Conservation (phyloP, 2,797 vertebrate genomes). For the Craterocephalus amniculus region DNA sequence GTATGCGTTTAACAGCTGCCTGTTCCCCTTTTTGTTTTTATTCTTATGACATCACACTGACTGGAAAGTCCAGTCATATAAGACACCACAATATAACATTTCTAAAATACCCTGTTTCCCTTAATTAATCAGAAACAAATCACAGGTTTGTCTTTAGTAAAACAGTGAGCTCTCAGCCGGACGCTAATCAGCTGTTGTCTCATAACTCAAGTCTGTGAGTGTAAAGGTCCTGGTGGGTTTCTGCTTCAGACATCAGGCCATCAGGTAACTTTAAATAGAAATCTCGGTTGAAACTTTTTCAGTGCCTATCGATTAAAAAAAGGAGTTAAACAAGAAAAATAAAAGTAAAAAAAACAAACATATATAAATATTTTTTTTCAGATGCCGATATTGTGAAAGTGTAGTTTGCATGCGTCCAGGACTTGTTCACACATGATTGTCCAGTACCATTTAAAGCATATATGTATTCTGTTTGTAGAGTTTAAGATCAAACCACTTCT, state of each 20-base stretch:
- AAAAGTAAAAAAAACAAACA: background rate
- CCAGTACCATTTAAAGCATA: background rate
- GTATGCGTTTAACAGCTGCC: constrained; percentile 9
- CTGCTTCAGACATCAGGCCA: background rate
- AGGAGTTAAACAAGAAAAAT: background rate
- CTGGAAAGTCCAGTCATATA: constrained; percentile 1
- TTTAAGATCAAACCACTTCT: too few species aligned
- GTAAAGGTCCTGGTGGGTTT: background rate
- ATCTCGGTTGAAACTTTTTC: background rate
- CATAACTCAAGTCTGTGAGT: background rate
- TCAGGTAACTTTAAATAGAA: background rate
- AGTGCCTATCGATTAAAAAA: background rate
- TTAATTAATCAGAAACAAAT: background rate
- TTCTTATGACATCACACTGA: constrained; percentile 15
- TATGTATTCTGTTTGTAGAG: too few species aligned
- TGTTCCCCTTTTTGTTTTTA: background rate
- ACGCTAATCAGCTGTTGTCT: background rate
- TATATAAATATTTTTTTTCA: too few species aligned
- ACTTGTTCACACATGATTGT: background rate
- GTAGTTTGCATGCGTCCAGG: background rate
- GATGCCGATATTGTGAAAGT: too few species aligned
- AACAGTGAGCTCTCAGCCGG: background rate
- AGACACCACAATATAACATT: background rate
- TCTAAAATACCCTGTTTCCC: too few species aligned
- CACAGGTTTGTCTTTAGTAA: background rate